phyloP scores from a whole-genome alignment of 2,113 vertebrate genomes.

The Pseudorasbora parva region DNA sequence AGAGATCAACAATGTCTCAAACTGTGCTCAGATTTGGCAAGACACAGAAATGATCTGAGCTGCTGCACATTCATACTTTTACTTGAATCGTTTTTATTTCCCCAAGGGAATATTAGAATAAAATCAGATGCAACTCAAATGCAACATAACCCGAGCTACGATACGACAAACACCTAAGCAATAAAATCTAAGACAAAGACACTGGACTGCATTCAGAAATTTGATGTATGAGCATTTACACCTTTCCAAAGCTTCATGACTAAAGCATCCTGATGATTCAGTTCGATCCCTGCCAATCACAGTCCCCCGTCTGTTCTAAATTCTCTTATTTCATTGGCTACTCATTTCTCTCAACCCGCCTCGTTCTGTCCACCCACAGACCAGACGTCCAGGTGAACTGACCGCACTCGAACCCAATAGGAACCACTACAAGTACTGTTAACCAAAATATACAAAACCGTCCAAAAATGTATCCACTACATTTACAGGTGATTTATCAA shows the following conservation, averaged over 20 bases:
- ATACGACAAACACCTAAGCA: neutral
- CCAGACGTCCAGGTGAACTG: constrained; percentile 19
- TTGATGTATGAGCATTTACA: neutral
- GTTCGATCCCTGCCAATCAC: neutral
- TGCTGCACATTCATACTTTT: neutral
- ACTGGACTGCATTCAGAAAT: neutral
- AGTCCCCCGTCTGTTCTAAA: neutral
- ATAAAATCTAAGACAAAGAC: neutral
- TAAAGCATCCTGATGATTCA: neutral
- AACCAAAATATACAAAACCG: neutral
- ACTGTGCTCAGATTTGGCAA: neutral
- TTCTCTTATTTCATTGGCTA: neutral
- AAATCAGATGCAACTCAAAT: neutral
- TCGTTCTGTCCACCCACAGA: neutral
- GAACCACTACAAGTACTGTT: neutral
- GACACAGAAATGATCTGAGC: neutral
- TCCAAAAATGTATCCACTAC: neutral
- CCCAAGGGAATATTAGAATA: neutral
- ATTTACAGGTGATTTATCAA: neutral
- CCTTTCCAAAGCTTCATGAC: neutral
- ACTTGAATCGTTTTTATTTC: no score
- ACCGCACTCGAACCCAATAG: neutral
- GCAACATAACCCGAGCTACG: neutral
- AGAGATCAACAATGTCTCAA: neutral
- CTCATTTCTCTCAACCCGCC: neutral